These are phyloP conservation scores for Hydrozoanthus tunicans DNA, from an alignment of 64 coral and sea anemone species.

Conservation along the genomic window DNA sequence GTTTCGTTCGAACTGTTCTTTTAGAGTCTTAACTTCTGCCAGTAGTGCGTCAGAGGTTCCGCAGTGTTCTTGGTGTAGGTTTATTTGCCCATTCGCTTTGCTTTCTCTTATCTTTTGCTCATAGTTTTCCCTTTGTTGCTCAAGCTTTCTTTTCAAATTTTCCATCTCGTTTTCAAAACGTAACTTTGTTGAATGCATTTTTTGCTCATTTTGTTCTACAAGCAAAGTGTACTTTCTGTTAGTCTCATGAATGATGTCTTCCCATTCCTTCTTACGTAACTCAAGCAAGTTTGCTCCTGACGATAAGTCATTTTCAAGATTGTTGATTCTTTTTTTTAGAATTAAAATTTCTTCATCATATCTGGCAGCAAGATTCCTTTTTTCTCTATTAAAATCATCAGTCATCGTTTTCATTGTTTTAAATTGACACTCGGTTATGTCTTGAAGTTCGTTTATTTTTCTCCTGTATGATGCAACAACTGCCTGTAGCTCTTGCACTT, in stretches of 20 bases:
- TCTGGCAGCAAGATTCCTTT: background rate
- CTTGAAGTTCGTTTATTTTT: constrained; percentile 8
- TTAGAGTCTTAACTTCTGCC: constrained; percentile 5
- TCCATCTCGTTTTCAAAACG: background rate
- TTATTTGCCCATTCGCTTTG: constrained; percentile 5
- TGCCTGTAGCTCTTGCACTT: background rate
- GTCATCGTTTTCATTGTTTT: background rate
- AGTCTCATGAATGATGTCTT: constrained; percentile 8
- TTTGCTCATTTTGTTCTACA: constrained; percentile 3
- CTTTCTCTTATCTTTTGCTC: background rate
- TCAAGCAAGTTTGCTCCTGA: background rate
- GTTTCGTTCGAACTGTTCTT: background rate
- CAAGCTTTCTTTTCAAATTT: background rate
- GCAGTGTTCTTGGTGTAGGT: constrained; percentile 9
- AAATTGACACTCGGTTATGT: background rate
- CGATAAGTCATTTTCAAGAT: constrained; percentile 18
- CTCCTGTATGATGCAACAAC: background rate
- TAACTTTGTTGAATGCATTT: background rate
- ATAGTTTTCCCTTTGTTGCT: background rate
- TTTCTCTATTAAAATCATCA: background rate
- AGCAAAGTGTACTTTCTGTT: constrained; percentile 1
- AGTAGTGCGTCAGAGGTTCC: background rate
- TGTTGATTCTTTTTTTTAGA: constrained; percentile 4
- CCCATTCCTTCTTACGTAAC: constrained; percentile 41
- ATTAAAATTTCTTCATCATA: background rate